Base-by-base conservation (phyloP, 2,888 invertebrate species). In the Zele albiditarsus region DNA sequence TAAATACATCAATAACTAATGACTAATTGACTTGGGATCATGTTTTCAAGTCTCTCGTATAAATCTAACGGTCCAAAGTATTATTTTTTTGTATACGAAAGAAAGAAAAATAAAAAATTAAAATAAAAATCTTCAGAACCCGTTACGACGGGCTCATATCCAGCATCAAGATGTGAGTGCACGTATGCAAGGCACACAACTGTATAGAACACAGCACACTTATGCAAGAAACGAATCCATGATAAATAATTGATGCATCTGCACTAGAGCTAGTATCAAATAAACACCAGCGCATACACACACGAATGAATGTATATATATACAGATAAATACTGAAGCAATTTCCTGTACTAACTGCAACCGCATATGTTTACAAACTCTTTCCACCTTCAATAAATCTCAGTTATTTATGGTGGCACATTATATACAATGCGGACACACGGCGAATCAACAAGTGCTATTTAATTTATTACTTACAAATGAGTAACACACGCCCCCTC, bases 51-150 rank as follows among this genome's bases (percentile, higher is more conserved):
- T 23, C 20, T 25, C 42, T 14, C 58, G 28, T 33, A 67, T 65
- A 75, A 79, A 81, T 83, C 83, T 88, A 88, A 88, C 88, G 88
- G 88, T 86, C 75, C 82, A 76, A 80, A 77, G 84, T 83, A 84
- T 83, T 84, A 83, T 81, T 86, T 85, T 86, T 81, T 82, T 81
- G 74, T 53, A 23, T 4, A 46, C 16, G 58, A 46, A 57, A 66
- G n/a, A 65, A 63, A 25, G 71, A 46, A 70, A 67, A 12, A 49
- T 23, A 25, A 69, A 67, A 62, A 65, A 71, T 16, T 38, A 46
- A 58, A 63, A 73, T 60, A 75, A 74, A 75, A 75, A 70, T 63
- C 42, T 12, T 58, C 71, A 80, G 82, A 78, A 85, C 82, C 88
- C 87, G 88, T 88, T 88, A 88, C 71, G 75, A 82, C 82, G 82